Base-by-base conservation (phyloP, 64 coral and sea anemone species). In the Acropora yongei region DNA sequence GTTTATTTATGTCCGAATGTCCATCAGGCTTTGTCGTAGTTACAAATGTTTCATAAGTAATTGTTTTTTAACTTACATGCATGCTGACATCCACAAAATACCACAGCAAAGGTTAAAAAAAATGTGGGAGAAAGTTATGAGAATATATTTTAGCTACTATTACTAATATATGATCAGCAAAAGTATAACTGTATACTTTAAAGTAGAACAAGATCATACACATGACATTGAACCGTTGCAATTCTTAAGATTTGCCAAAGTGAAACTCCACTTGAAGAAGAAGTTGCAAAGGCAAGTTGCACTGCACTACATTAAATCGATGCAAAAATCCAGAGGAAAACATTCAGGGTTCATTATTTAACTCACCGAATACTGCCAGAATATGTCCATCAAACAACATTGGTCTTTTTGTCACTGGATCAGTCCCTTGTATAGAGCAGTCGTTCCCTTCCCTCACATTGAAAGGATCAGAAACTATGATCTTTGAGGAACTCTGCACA, bases 401-500 rank as follows among this genome's bases (percentile, higher is more conserved):
- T 1, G 49, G 4, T 55, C 77, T 79, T 20, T 79, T 79, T 44
- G 77, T 79, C 77, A 13, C 77, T 50, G 77, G 77, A 79, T 79
- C 13, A 18, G 47, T 79, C 18, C 77, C 77, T 44, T 79, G 77
- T n/a, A 79, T 16, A 14, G 77, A 79, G 14, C 77, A 55, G 51
- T 55, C 51, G 51, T 55, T 55, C 51, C 51, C 51, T 49, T 78
- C 44, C 6, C 39, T 78, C 10, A 78, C 39, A 9, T 11, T 13
- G 45, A 78, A 55, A 55, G 51, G 51, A 55, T 55, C 51, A 30
- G 51, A 10, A 55, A 55, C 51, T 14, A 0, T 45, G 42, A 78
- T 78, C 75, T 17, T 48, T 18, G 17, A 7, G 9, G 75, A 78
- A 14, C 14, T 6, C 17, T n/a, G 9, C 4, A 45, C 43, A 48